A percentile compares a stretch with the other conserved stretches of the same genome.
Evolutionary conservation across 1,140 invertebrate species (phyloP).

Genomic region (Ptiloglossa arizonensis): DNA sequence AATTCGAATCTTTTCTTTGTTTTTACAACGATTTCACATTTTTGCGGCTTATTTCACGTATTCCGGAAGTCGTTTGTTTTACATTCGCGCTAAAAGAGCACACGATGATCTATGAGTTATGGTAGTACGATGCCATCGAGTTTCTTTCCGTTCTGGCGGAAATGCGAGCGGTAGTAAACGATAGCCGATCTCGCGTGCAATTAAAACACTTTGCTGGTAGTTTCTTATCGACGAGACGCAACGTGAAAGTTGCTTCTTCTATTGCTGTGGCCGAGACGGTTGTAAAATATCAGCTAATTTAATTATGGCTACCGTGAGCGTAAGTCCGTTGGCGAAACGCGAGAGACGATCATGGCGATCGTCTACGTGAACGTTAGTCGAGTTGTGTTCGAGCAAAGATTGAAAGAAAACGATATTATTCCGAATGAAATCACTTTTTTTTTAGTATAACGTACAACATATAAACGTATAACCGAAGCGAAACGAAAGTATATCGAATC

Average conservation of each 20-base stretch:
- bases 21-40: too few relatives aligned
- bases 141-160: not conserved
- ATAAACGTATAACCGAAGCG: not conserved
- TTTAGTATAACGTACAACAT: not conserved
- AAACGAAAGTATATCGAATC: slow-evolving; percentile 27
- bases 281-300: slow-evolving; percentile 35
- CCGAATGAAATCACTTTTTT: not conserved
- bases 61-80: too few relatives aligned
- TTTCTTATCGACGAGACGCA: slow-evolving; percentile 1
- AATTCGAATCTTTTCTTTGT: too few relatives aligned
- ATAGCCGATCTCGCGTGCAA: slow-evolving; percentile 17
- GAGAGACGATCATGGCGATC: slow-evolving; percentile 49
- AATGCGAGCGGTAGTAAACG: slow-evolving; percentile 2
- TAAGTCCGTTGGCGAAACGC: slow-evolving; percentile 9
- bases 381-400: slow-evolving; percentile 64
- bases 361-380: slow-evolving; percentile 52
- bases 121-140: not conserved
- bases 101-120: not conserved
- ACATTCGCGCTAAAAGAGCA: too few relatives aligned
- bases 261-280: not conserved
- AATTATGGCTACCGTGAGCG: slow-evolving; percentile 32
- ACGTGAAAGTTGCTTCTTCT: slow-evolving; percentile 52
- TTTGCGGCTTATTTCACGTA: too few relatives aligned
- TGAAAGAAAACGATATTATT: slow-evolving; percentile 28
- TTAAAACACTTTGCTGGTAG: slow-evolving; percentile 10